These are phyloP conservation scores for Monochamus saltuarius DNA, from an alignment of 1,140 invertebrate species.

Conservation along the genomic window DNA sequence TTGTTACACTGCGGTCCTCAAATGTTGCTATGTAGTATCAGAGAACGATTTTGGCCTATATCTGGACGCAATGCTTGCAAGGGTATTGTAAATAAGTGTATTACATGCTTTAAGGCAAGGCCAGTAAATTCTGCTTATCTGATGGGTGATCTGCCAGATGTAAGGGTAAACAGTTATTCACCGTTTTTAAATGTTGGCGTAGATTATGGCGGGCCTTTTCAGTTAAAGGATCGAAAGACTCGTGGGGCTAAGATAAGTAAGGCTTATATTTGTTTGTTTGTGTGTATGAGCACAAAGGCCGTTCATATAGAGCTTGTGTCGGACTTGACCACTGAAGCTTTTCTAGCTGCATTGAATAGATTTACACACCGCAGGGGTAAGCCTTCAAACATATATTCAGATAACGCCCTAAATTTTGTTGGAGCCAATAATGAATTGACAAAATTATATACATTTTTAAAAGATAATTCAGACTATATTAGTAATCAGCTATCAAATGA, in stretches of 20 bases:
- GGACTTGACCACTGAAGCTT: slow-evolving; percentile 34
- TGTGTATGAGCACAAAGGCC: slow-evolving; percentile 35
- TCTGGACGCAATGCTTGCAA: slow-evolving; percentile 21
- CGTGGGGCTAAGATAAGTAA: slow-evolving; percentile 22
- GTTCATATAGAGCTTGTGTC: slow-evolving; percentile 48
- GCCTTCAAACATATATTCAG: slow-evolving; percentile 26
- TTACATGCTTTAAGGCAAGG: slow-evolving; percentile 23
- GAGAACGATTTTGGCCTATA: slow-evolving; percentile 32
- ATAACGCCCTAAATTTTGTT: slow-evolving; percentile 37
- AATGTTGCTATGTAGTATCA: slow-evolving; percentile 26
- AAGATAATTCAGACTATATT: slow-evolving; percentile 6
- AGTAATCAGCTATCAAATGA: neutral
- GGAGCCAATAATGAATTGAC: slow-evolving; percentile 22
- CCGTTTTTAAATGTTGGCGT: slow-evolving; percentile 33
- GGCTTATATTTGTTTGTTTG: slow-evolving; percentile 19
- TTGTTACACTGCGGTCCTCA: slow-evolving; percentile 40
- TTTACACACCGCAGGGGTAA: slow-evolving; percentile 36
- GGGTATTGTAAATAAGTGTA: slow-evolving; percentile 12
- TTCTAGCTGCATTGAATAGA: slow-evolving; percentile 37
- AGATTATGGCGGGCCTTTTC: slow-evolving; percentile 16
- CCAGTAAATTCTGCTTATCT: slow-evolving; percentile 19
- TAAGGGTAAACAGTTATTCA: slow-evolving; percentile 12
- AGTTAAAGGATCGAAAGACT: slow-evolving; percentile 14
- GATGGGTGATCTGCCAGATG: slow-evolving; percentile 16
- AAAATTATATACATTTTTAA: slow-evolving; percentile 14